phyloP scores from a whole-genome alignment of 2,888 invertebrate species.

The Thereva nobilitata region DNA sequence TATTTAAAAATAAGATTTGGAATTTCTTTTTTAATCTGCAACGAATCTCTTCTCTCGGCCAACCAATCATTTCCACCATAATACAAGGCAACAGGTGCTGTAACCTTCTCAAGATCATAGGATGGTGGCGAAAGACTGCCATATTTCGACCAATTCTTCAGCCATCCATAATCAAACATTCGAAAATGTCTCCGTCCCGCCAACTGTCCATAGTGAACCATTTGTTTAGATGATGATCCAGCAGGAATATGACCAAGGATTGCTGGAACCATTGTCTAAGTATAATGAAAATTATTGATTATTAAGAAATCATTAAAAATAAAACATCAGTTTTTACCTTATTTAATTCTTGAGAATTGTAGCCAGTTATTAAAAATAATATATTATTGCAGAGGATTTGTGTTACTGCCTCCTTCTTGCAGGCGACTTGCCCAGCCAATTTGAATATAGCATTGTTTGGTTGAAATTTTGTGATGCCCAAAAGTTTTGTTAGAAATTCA shows the following conservation, averaged over 20 bases:
- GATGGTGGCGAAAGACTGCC: slow-evolving; percentile 60
- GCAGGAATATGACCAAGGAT: slow-evolving; percentile 66
- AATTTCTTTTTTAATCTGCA: slow-evolving; percentile 44
- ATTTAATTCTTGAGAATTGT: slow-evolving; percentile 63
- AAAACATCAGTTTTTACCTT: slow-evolving; percentile 48
- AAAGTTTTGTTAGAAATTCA: slow-evolving; percentile 34
- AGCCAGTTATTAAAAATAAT: slow-evolving; percentile 66
- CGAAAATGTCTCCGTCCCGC: slow-evolving; percentile 58
- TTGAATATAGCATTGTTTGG: slow-evolving; percentile 60
- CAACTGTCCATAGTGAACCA: slow-evolving; percentile 66
- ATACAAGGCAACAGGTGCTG: slow-evolving; percentile 64
- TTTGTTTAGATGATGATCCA: slow-evolving; percentile 66
- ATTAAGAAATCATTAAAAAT: background rate
- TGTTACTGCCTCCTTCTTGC: slow-evolving; percentile 59
- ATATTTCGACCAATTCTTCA: slow-evolving; percentile 60
- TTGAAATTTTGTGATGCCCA: slow-evolving; percentile 61
- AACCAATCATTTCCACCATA: slow-evolving; percentile 66
- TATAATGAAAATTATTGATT: background rate
- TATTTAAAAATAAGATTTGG: slow-evolving; percentile 46
- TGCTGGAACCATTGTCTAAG: slow-evolving; percentile 57
- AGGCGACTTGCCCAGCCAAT: slow-evolving; percentile 58
- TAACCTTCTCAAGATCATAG: slow-evolving; percentile 62
- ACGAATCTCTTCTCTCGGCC: slow-evolving; percentile 60
- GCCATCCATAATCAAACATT: slow-evolving; percentile 60
- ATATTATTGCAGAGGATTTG: slow-evolving; percentile 64